Evolutionary conservation across 2,888 invertebrate genomes (phyloP), one percentile per base, ranked within the genome.

Genomic region (Zaprionus obscuricornis): DNA sequence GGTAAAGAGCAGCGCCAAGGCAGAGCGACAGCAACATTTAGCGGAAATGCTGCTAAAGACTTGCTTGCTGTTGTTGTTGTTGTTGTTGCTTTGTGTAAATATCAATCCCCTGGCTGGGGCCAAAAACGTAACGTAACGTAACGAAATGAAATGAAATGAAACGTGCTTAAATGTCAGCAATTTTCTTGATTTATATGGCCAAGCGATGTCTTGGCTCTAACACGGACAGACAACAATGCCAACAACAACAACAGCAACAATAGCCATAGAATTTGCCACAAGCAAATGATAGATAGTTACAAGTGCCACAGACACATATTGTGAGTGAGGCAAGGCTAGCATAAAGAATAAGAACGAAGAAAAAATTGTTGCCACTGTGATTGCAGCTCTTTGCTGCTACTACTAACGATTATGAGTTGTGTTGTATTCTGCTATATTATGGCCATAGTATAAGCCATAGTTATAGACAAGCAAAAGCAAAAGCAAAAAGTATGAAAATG

Each of bases 161-260:
- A 74, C 85, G 85, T 82, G 85, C 83, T 78, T 85, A 85, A 82
- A 82, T 82, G 85, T 82, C 81, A 82, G 81, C 85, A 85, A 82
- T 82, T 82, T 82, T 75, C 85, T 82, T 82, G 81, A 82, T 82
- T 82, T 82, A 82, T 82, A 69, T 74, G 85, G 71, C 83, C 72
- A 54, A n/a, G 68, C 78, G 58, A 55, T 78, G 72, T 65, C 83
- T 82, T 75, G 67, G 65, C 47, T 54, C 46, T 50, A 40, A 29
- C 54, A 63, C 31, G 22, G 40, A 11, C 51, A 55, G 60, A 74
- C 77, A 76, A 81, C 82, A 74, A 71, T 62, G 65, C 58, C 73
- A 78, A 59, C 78, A 60, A 27, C 75, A 57, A 60, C 57, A 52
- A 36, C n/a, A n/a, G n/a, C n/a, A n/a, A n/a, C n/a, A n/a, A n/a